phyloP scores from a whole-genome alignment of 2,797 vertebrate genomes.

The Typhlichthys eigenmanni region DNA sequence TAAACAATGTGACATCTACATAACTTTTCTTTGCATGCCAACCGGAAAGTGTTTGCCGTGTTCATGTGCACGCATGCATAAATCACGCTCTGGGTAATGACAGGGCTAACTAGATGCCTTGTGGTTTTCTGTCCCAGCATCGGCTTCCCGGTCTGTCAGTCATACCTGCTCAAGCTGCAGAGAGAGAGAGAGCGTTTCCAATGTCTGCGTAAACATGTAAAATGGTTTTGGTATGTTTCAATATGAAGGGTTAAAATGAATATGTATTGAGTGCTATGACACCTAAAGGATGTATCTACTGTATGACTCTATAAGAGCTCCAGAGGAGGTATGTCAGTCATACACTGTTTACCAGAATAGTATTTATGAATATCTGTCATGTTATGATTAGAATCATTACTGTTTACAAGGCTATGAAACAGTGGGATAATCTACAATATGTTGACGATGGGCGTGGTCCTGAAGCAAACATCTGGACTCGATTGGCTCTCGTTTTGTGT shows the following conservation, averaged over 20 bases:
- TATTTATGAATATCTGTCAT: constrained; percentile 20
- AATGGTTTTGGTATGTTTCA: neutral
- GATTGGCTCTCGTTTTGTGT: constrained; percentile 37
- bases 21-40: too few species aligned
- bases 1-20: too few species aligned
- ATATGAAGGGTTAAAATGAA: neutral
- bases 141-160: constrained; percentile 39
- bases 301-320: constrained; percentile 1
- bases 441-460: constrained; percentile 22
- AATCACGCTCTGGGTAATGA: too few species aligned
- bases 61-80: too few species aligned
- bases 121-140: constrained; percentile 3
- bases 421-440: constrained; percentile 4
- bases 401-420: constrained; percentile 29
- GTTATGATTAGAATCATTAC: constrained; percentile 25
- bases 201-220: neutral
- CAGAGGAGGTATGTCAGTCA: constrained; percentile 1
- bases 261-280: neutral
- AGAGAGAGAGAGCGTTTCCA: constrained; percentile 6
- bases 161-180: constrained; percentile 28
- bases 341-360: constrained; percentile 1
- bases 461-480: constrained; percentile 58
- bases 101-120: constrained; percentile 11
- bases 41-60: too few species aligned
- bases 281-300: neutral